Evolutionary conservation across 2,113 vertebrate genomes (phyloP).

Genomic region (Crotalus helleri): DNA sequence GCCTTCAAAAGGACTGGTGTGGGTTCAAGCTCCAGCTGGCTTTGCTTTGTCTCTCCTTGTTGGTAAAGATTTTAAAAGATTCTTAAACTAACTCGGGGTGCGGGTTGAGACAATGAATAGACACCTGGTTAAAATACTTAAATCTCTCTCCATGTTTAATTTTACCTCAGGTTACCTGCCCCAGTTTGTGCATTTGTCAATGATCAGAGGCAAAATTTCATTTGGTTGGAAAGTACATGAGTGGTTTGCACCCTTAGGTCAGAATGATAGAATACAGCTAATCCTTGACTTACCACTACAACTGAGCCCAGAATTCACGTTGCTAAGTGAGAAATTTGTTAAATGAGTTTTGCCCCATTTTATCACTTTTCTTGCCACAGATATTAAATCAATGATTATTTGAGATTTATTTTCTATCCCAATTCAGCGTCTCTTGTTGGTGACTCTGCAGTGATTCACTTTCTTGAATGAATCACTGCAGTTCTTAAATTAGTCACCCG

Average conservation of each 20-base stretch:
- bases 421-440: no score
- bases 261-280: not conserved
- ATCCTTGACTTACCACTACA: no score
- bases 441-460: no score
- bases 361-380: no score
- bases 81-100: not conserved
- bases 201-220: not conserved
- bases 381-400: no score
- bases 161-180: not conserved
- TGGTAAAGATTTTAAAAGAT: slow-evolving; percentile 65
- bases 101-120: no score
- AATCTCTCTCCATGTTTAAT: not conserved
- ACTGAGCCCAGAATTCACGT: no score
- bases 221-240: not conserved
- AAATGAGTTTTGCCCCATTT: no score
- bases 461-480: no score
- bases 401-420: no score
- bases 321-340: no score
- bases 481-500: no score
- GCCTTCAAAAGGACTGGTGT: slow-evolving; percentile 76
- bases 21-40: slow-evolving; percentile 79
- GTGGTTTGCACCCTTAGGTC: not conserved
- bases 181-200: not conserved
- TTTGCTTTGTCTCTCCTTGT: slow-evolving; percentile 79
- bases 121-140: not conserved